Conservation (phyloP, 2,113 vertebrate genomes). For the Nesoenas mayeri region DNA sequence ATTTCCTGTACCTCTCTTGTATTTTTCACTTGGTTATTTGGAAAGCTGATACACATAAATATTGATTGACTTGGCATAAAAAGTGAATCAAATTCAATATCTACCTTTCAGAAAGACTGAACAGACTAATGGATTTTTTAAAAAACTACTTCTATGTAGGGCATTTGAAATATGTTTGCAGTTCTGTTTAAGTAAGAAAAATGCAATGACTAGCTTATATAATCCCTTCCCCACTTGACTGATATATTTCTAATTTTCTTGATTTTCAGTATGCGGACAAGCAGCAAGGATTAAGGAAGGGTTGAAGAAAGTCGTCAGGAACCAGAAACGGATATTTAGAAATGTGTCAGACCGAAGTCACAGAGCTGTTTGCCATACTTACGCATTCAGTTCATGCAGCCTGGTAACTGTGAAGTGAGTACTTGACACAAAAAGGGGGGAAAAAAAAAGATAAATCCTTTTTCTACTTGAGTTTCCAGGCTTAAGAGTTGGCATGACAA, state of each 20-base stretch:
- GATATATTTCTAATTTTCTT: slow-evolving; percentile 2
- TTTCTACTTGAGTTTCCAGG: slow-evolving; percentile 30
- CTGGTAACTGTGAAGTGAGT: slow-evolving; percentile 63
- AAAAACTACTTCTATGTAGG: background rate
- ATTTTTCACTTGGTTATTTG: slow-evolving; percentile 19
- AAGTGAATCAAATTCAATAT: background rate
- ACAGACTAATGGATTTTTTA: background rate
- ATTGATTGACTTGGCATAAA: background rate
- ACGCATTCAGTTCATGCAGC: slow-evolving; percentile 56
- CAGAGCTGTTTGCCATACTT: slow-evolving; percentile 22
- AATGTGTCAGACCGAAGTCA: background rate
- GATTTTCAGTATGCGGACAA: background rate
- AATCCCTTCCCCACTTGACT: background rate
- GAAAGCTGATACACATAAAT: slow-evolving; percentile 9
- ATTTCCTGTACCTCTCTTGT: slow-evolving; percentile 20
- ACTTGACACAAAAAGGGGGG: background rate
- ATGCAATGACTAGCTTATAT: background rate
- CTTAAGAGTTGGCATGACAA: slow-evolving; percentile 67
- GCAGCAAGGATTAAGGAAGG: background rate
- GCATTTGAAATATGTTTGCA: slow-evolving; percentile 17
- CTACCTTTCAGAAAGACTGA: background rate
- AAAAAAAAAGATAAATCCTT: background rate
- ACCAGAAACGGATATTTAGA: background rate
- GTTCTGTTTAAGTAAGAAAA: slow-evolving; percentile 8
- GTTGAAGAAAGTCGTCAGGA: background rate